Conservation (phyloP, 1,140 invertebrate genomes). For the Drosophila pseudoananassae region DNA sequence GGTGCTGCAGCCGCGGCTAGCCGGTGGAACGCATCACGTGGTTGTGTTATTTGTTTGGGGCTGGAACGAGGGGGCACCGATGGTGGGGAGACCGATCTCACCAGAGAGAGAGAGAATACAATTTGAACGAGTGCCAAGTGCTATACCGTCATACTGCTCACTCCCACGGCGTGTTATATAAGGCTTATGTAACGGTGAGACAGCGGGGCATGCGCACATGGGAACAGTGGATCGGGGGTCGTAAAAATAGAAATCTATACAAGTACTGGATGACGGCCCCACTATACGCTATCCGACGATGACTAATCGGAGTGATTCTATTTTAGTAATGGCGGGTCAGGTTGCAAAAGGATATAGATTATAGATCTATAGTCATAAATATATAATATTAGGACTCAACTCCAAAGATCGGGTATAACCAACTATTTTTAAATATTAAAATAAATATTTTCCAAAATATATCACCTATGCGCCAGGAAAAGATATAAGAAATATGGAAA, state of each 20-base stretch:
- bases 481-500: neutral
- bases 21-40: constrained; percentile 51
- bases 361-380: neutral
- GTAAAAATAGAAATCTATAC: constrained; percentile 59
- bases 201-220: constrained; percentile 64
- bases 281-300: constrained; percentile 25
- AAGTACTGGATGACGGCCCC: constrained; percentile 1
- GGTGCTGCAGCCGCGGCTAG: constrained; percentile 15
- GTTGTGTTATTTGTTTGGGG: constrained; percentile 20
- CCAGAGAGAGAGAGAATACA: constrained; percentile 7
- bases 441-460: neutral
- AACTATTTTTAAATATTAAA: too few relatives aligned
- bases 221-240: constrained; percentile 54
- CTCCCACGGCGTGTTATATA: constrained; percentile 61
- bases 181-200: constrained; percentile 73
- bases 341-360: constrained; percentile 68
- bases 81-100: constrained; percentile 12
- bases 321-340: constrained; percentile 48
- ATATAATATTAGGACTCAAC: neutral
- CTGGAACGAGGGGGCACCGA: constrained; percentile 16
- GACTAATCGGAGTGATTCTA: constrained; percentile 59
- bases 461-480: neutral
- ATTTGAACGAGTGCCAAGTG: constrained; percentile 21
- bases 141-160: constrained; percentile 40
- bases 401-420: neutral